A percentile compares a stretch with the other conserved stretches of the same genome.
Conservation (phyloP, 1,140 invertebrate genomes). For the Macrocentrus cingulum region DNA sequence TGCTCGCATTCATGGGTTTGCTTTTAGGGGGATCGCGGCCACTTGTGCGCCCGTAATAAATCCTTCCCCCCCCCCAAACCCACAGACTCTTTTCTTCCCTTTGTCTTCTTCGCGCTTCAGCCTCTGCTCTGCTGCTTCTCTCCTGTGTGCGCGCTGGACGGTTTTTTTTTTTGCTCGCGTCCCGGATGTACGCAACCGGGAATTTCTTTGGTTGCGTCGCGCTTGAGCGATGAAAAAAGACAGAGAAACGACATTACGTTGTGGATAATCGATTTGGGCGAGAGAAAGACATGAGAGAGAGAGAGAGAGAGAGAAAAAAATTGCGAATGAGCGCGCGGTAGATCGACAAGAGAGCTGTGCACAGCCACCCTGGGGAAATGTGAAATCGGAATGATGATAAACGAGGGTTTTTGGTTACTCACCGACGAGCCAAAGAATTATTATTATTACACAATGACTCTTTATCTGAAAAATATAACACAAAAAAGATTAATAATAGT, state of each 20-base stretch:
- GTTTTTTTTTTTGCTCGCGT: constrained; percentile 1
- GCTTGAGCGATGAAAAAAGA: no score
- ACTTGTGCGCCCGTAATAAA: constrained; percentile 10
- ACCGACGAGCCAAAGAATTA: no score
- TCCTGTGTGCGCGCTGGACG: neutral
- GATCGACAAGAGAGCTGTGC: neutral
- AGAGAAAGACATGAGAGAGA: no score
- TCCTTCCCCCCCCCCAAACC: neutral
- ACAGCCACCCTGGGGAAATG: constrained; percentile 17
- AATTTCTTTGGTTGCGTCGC: constrained; percentile 10
- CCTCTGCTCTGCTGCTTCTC: neutral
- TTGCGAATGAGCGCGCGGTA: constrained; percentile 17
- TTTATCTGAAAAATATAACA: no score
- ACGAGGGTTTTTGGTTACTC: neutral
- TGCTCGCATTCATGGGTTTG: constrained; percentile 15
- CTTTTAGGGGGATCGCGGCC: constrained; percentile 12
- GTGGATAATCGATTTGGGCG: constrained; percentile 20
- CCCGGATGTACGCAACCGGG: constrained; percentile 5
- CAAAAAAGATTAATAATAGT: no score
- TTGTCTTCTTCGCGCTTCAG: constrained; percentile 10
- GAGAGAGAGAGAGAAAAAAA: constrained; percentile 4
- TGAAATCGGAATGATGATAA: constrained; percentile 20
- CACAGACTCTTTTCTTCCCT: constrained; percentile 6
- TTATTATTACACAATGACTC: no score
- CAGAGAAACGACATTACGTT: neutral